Conservation (phyloP, 2,113 vertebrate species). For the Sapajus apella region DNA sequence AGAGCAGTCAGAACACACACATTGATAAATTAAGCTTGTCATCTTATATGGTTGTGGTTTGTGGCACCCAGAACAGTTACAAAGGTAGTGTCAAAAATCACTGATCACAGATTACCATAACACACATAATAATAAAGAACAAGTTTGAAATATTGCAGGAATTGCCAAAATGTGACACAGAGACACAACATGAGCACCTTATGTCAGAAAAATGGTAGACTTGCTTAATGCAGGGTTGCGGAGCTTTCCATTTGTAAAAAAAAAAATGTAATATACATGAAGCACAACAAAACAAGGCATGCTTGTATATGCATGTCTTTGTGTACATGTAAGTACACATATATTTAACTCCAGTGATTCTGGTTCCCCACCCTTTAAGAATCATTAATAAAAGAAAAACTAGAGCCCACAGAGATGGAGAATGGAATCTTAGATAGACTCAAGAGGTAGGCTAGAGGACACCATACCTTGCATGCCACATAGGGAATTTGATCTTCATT, state of each 20-base stretch:
- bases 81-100: background rate
- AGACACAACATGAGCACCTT: background rate
- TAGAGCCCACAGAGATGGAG: background rate
- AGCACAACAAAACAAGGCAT: background rate
- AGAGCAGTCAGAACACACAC: background rate
- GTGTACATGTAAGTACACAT: background rate
- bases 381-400: background rate
- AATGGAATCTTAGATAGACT: background rate
- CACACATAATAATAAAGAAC: background rate
- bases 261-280: background rate
- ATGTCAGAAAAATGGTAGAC: background rate
- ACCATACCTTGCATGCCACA: background rate
- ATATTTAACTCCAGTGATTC: background rate
- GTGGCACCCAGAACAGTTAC: background rate
- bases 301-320: background rate
- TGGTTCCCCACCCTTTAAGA: background rate
- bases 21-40: background rate
- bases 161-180: background rate
- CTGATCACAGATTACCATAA: background rate
- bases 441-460: background rate
- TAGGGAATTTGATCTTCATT: background rate
- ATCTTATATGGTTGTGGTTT: background rate
- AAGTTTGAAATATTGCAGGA: background rate
- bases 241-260: background rate
- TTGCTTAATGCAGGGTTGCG: background rate